A percentile compares a stretch with the other conserved stretches of the same genome.
phyloP scores from a whole-genome alignment of 2,113 vertebrate genomes.

The Pygoscelis antarcticus region DNA sequence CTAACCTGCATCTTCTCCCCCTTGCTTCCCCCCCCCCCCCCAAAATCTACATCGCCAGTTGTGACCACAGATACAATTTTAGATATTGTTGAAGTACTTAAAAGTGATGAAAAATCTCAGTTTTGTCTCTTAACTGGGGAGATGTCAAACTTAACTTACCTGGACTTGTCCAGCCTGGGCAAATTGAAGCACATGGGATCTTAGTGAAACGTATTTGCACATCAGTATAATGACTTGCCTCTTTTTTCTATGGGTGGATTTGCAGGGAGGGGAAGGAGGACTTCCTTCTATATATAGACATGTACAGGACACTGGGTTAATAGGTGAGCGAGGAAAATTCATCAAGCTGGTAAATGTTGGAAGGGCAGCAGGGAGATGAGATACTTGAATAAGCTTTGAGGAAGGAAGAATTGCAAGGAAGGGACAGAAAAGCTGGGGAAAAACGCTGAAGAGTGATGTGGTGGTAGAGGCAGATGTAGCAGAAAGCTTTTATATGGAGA shows the following conservation, averaged over 20 bases:
- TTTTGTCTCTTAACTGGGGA: not conserved
- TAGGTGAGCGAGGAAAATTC: not conserved
- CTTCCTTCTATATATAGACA: not conserved
- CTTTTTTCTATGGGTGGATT: not conserved
- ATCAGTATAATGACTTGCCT: no score
- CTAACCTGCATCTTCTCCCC: not conserved
- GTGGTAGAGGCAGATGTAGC: not conserved
- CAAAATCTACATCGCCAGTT: not conserved
- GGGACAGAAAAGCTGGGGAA: not conserved
- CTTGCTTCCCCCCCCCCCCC: not conserved
- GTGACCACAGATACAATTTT: not conserved
- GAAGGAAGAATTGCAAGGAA: not conserved
- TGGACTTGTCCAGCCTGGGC: not conserved
- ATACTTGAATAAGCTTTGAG: not conserved
- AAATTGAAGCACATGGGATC: not conserved
- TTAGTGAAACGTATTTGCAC: not conserved
- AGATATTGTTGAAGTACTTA: not conserved
- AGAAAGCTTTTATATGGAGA: not conserved
- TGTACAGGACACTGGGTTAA: not conserved
- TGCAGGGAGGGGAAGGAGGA: not conserved
- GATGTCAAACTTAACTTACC: not conserved
- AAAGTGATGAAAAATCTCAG: not conserved
- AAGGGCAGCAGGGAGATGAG: not conserved
- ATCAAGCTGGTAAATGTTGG: not conserved
- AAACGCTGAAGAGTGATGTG: not conserved